phyloP scores from a whole-genome alignment of 2,888 invertebrate species.

The Caradrina clavipalpis region DNA sequence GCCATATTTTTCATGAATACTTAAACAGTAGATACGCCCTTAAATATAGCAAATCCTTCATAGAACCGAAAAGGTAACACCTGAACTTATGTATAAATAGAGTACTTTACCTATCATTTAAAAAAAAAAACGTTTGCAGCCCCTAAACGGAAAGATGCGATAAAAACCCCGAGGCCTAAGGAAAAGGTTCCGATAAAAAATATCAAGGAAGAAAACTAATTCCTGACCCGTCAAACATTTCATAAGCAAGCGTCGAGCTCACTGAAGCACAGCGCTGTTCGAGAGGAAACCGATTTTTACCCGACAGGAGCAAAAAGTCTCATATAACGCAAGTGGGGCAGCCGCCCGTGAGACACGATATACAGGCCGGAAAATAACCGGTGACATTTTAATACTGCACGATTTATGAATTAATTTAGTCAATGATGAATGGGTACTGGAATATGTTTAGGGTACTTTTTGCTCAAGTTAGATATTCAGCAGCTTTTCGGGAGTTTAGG shows the following conservation, averaged over 20 bases:
- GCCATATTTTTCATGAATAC: neutral
- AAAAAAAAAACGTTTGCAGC: conserved; percentile 20
- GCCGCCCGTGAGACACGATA: conserved; percentile 55
- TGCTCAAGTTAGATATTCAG: conserved; percentile 17
- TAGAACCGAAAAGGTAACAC: neutral
- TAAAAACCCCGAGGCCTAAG: conserved; percentile 44
- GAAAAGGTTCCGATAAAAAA: conserved; percentile 65
- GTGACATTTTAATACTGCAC: conserved; percentile 58
- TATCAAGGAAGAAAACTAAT: conserved; percentile 78
- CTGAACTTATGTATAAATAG: neutral
- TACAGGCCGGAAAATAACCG: conserved; percentile 54
- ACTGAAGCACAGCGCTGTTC: conserved; percentile 67
- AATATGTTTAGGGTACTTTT: conserved; percentile 17
- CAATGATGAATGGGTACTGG: conserved; percentile 38
- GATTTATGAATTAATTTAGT: conserved; percentile 58
- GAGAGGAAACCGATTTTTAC: conserved; percentile 80
- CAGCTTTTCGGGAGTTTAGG: conserved; percentile 3
- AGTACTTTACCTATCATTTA: neutral
- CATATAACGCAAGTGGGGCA: conserved; percentile 58
- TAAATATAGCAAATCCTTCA: neutral
- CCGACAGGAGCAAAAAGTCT: conserved; percentile 73
- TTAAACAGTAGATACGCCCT: conserved; percentile 2
- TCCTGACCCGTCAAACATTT: conserved; percentile 86
- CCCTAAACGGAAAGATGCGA: conserved; percentile 35
- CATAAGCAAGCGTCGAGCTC: conserved; percentile 79